Percentiles rank a stretch among this genome's conserved stretches.
Conservation (phyloP, 2,113 vertebrate genomes). For the Blennius ocellaris region DNA sequence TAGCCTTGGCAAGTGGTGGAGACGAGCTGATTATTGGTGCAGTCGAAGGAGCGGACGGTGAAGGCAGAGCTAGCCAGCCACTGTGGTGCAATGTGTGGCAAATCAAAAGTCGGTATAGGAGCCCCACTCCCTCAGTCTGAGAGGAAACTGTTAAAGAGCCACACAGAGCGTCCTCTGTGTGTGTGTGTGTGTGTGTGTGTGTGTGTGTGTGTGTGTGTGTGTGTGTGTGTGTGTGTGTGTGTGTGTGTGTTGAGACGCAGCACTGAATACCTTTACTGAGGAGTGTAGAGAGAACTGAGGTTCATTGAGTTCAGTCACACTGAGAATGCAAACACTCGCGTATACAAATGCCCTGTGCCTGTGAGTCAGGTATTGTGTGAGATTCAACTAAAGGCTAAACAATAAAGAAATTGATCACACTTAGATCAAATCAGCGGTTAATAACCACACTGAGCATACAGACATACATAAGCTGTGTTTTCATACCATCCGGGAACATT, state of each 20-base stretch:
- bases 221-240: conserved; percentile 39
- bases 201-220: conserved; percentile 43
- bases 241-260: conserved; percentile 38
- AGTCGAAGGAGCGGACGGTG: conserved; percentile 43
- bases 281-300: conserved; percentile 38
- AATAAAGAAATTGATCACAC: conserved; percentile 13
- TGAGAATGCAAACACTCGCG: conserved; percentile 41
- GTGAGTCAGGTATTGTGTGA: neutral
- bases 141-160: conserved; percentile 57
- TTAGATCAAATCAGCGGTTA: conserved; percentile 6
- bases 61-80: conserved; percentile 38
- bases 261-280: conserved; percentile 40
- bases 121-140: conserved; percentile 41
- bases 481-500: no score
- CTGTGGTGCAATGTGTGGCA: conserved; percentile 68
- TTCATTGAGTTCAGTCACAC: conserved; percentile 59
- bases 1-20: conserved; percentile 65
- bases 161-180: conserved; percentile 63
- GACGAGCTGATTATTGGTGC: conserved; percentile 60
- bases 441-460: neutral
- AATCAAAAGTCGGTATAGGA: conserved; percentile 38
- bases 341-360: conserved; percentile 21
- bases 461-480: no score
- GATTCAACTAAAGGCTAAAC: conserved; percentile 10
- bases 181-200: conserved; percentile 31